phyloP scores from a whole-genome alignment of 2,797 vertebrate genomes.

The Rhyacichthys aspro region DNA sequence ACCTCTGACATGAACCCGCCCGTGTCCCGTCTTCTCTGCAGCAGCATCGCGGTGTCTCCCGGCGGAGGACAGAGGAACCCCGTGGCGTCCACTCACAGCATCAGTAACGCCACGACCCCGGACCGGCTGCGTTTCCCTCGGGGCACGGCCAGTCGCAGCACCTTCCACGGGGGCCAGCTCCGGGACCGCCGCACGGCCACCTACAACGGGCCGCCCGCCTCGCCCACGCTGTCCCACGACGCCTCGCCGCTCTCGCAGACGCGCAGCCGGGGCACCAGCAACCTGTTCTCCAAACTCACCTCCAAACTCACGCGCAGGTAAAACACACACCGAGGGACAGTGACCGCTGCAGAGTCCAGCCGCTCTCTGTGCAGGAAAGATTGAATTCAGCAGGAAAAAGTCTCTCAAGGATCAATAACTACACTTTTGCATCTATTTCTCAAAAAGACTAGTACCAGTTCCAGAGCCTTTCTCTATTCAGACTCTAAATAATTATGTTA shows the following conservation, averaged over 20 bases:
- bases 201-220: conserved; percentile 96
- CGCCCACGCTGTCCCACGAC: conserved; percentile 93
- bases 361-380: conserved; percentile 16
- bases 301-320: conserved; percentile 98
- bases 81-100: conserved; percentile 95
- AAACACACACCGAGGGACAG: conserved; percentile 22
- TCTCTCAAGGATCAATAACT: too few relatives aligned
- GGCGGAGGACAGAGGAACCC: conserved; percentile 90
- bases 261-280: conserved; percentile 93
- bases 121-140: conserved; percentile 95
- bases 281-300: conserved; percentile 96
- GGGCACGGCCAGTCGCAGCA: conserved; percentile 93
- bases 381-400: background rate
- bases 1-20: accelerated
- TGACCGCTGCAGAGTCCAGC: too few relatives aligned
- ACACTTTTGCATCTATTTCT: too few relatives aligned
- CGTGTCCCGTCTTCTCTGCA: conserved; percentile 33
- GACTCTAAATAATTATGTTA: too few relatives aligned
- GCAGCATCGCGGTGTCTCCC: conserved; percentile 80
- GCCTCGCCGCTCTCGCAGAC: conserved; percentile 91
- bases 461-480: too few relatives aligned
- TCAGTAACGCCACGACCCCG: conserved; percentile 90
- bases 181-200: conserved; percentile 94
- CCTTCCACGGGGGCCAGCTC: conserved; percentile 93
- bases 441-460: too few relatives aligned